Conservation (phyloP, 2,797 vertebrate species). For the Cyprinodon diabolis region DNA sequence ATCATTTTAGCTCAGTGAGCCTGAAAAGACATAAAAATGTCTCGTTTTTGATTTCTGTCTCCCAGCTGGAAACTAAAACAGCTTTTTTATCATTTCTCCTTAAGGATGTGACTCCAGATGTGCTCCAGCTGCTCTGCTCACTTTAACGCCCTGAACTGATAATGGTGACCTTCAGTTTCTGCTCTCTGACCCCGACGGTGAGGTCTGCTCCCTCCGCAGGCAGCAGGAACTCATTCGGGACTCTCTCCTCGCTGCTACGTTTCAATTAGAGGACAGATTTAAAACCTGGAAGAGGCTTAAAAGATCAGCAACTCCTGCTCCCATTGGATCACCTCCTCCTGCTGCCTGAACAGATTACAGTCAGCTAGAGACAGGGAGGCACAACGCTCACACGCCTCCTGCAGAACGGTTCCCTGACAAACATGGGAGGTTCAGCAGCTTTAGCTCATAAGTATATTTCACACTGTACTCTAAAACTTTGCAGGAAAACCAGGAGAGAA, state of each 20-base stretch:
- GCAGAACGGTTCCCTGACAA: not conserved
- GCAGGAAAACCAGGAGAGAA: not conserved
- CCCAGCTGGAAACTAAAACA: not conserved
- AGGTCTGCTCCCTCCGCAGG: not conserved
- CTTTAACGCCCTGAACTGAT: not conserved
- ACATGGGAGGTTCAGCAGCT: not conserved
- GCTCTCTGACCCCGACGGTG: not conserved
- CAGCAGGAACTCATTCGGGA: not conserved
- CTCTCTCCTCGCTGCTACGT: not conserved
- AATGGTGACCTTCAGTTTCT: not conserved
- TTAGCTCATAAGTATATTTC: not conserved
- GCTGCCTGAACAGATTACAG: constrained; percentile 21
- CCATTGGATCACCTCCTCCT: constrained; percentile 5
- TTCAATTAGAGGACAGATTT: constrained; percentile 38
- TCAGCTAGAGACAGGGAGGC: not conserved
- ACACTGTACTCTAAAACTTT: not conserved
- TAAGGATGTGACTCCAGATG: not conserved
- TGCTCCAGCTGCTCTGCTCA: not conserved
- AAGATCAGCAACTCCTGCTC: constrained; percentile 44
- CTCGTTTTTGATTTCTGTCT: not conserved
- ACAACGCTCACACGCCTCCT: not conserved
- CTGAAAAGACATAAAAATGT: no score
- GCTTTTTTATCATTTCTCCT: not conserved
- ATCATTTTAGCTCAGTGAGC: not conserved
- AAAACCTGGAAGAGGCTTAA: constrained; percentile 54